These are phyloP conservation scores for Calliphora vicina DNA, from an alignment of 1,140 invertebrate species.

Conservation along the genomic window DNA sequence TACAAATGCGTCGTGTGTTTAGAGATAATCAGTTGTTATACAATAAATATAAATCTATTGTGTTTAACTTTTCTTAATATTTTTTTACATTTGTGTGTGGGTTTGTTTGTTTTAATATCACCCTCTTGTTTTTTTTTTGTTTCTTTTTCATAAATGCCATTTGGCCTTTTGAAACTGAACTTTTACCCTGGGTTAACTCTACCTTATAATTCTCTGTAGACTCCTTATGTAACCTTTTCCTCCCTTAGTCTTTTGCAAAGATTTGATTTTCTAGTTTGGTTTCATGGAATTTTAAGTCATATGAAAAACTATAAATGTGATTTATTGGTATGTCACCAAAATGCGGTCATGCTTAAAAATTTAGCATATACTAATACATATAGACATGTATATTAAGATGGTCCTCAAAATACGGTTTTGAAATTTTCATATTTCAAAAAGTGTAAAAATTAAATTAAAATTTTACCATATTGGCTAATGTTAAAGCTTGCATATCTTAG, in stretches of 20 bases:
- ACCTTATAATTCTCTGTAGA: background rate
- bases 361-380: background rate
- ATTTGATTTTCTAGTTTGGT: background rate
- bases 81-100: background rate
- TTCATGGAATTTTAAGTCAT: background rate
- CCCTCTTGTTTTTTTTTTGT: background rate
- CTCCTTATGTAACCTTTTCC: background rate
- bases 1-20: background rate
- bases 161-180: background rate
- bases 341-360: constrained; percentile 32
- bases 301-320: constrained; percentile 29
- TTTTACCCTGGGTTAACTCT: background rate
- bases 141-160: background rate
- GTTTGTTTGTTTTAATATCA: background rate
- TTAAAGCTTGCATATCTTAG: no score
- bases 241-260: background rate
- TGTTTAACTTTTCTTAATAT: background rate
- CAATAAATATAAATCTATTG: background rate
- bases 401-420: no score
- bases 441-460: no score
- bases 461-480: no score
- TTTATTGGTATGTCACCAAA: constrained; percentile 31
- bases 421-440: no score
- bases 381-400: no score
- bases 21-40: background rate